Conservation (phyloP, 2,888 invertebrate genomes). For the Trichopoda pennipes region DNA sequence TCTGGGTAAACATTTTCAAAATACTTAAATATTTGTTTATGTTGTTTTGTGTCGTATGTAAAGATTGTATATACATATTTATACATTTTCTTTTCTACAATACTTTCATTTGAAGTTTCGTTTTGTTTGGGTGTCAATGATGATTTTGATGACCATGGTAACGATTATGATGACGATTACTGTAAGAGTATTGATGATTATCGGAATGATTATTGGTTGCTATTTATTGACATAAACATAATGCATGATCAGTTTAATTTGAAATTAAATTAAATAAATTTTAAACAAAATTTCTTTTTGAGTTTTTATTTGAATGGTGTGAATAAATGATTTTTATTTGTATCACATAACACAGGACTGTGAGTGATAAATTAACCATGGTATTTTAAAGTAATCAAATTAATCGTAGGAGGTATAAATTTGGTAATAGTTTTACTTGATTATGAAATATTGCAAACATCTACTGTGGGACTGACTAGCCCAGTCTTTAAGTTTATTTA, state of each 20-base stretch:
- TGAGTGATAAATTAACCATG: neutral
- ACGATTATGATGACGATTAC: slow-evolving; percentile 73
- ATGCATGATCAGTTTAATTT: slow-evolving; percentile 10
- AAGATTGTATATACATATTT: slow-evolving; percentile 15
- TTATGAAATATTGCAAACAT: no score
- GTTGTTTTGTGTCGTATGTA: slow-evolving; percentile 23
- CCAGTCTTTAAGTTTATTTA: no score
- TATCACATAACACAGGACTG: slow-evolving; percentile 58
- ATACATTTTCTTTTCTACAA: slow-evolving; percentile 13
- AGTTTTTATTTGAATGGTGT: slow-evolving; percentile 57
- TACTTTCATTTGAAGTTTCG: slow-evolving; percentile 61
- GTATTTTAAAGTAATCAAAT: neutral
- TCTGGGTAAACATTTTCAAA: slow-evolving; percentile 8
- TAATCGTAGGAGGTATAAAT: neutral
- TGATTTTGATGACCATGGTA: slow-evolving; percentile 69
- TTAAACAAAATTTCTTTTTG: neutral
- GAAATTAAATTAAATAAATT: neutral
- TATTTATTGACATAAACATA: slow-evolving; percentile 58
- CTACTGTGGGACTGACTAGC: no score
- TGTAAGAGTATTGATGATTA: slow-evolving; percentile 70
- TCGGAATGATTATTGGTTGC: slow-evolving; percentile 66
- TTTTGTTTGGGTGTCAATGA: slow-evolving; percentile 72
- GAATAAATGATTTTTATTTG: slow-evolving; percentile 69
- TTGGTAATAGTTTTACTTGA: neutral
- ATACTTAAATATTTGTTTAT: slow-evolving; percentile 30